Base-by-base conservation (phyloP, 1,140 invertebrate genomes). In the Epicauta chinensis region DNA sequence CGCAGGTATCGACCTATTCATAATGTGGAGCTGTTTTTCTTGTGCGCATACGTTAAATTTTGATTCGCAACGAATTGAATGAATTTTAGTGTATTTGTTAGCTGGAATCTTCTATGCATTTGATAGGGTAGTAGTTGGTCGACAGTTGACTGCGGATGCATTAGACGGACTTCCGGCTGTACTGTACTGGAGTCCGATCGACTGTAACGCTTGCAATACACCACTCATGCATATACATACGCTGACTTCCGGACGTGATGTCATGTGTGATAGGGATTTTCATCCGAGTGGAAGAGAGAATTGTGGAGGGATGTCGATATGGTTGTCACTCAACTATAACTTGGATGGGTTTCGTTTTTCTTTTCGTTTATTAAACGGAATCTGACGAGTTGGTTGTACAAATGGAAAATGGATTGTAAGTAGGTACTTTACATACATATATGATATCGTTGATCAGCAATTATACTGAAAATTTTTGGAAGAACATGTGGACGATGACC, bases 201-300 rank as follows among this genome's bases (percentile, higher is more conserved):
- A 65, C 62, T 66, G 67, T 67, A 67, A 69, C 66, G 60, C 35
- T 56, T 44, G 54, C 53, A 61, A 62, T 63, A 60, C 60, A 63
- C 46, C 58, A 61, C 67, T 70, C 67, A 70, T 70, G 68, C 66
- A 70, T 70, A 70, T 68, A 68, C 68, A 68, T 70, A 70, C 66
- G 65, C 60, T 62, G 59, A 60, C 65, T 69, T 70, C 67, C 68
- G 65, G 59, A 61, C 59, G 61, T 65, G 63, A 64, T 64, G 65
- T 64, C 61, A 61, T 65, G 61, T 58, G 61, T 58, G 60, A 67
- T 59, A 56, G 63, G 60, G 62, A 61, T 56, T 62, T 53, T 53
- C 64, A 67, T 63, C 65, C 67, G 64, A 62, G 59, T 65, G 66
- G 64, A 65, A 65, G 60, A 48, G 58, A 53, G 59, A 57, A 58